These are phyloP conservation scores for Mycetomoellerius zeteki DNA, from an alignment of 1,140 invertebrate species.

Conservation along the genomic window DNA sequence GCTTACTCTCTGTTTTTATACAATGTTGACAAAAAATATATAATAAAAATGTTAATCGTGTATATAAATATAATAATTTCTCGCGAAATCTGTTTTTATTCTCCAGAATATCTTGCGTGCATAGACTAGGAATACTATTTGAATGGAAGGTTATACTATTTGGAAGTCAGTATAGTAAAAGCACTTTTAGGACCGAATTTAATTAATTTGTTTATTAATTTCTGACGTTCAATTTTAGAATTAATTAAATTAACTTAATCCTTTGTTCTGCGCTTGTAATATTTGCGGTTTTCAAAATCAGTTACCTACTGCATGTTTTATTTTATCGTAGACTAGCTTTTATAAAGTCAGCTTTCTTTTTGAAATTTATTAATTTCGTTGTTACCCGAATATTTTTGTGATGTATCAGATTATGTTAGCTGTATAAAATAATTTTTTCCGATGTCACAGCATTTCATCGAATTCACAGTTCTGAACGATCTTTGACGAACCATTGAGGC, in stretches of 20 bases:
- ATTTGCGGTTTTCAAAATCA: constrained; percentile 2
- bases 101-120: neutral
- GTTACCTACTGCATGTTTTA: neutral
- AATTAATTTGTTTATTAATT: constrained; percentile 22
- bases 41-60: neutral
- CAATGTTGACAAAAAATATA: neutral
- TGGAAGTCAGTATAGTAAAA: no score
- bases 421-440: neutral
- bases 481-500: neutral
- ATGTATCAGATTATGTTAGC: neutral
- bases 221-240: constrained; percentile 25
- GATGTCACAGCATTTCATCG: neutral
- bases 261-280: neutral
- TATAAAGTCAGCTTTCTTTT: constrained; percentile 4
- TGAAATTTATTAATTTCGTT: constrained; percentile 2
- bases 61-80: neutral
- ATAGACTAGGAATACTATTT: neutral
- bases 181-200: constrained; percentile 22
- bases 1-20: neutral
- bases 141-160: neutral
- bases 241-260: constrained; percentile 35
- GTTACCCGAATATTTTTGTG: neutral
- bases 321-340: neutral
- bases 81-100: neutral
- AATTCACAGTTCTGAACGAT: neutral